These are phyloP conservation scores for Drosophila rubida DNA, from an alignment of 2,888 invertebrate species.

Conservation along the genomic window DNA sequence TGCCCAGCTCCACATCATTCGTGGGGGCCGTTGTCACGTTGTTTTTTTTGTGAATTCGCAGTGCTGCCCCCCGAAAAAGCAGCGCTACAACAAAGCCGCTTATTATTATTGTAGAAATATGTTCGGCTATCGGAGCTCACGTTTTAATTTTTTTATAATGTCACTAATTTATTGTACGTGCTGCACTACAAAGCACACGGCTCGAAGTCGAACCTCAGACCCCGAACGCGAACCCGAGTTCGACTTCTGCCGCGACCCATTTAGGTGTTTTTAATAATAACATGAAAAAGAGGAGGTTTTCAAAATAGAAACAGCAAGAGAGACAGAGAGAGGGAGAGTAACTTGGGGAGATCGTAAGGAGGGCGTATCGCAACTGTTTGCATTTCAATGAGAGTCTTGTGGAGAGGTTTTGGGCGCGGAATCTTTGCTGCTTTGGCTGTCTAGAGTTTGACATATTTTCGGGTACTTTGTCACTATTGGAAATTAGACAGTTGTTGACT, in stretches of 20 bases:
- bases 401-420: slow-evolving; percentile 11
- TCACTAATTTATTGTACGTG: slow-evolving; percentile 78
- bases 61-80: slow-evolving; percentile 23
- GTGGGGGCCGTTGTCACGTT: slow-evolving; percentile 58
- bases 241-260: slow-evolving; percentile 64
- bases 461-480: slow-evolving; percentile 54
- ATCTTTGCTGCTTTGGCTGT: slow-evolving; percentile 1
- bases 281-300: slow-evolving; percentile 36
- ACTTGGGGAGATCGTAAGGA: background rate
- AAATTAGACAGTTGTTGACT: slow-evolving; percentile 51
- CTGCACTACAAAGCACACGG: slow-evolving; percentile 71
- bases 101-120: slow-evolving; percentile 67
- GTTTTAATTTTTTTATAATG: slow-evolving; percentile 78
- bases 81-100: slow-evolving; percentile 43
- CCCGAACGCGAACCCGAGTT: slow-evolving; percentile 13
- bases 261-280: slow-evolving; percentile 77
- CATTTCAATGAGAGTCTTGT: slow-evolving; percentile 62
- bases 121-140: slow-evolving; percentile 63
- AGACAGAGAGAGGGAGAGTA: background rate
- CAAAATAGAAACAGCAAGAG: background rate
- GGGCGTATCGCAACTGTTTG: slow-evolving; percentile 53
- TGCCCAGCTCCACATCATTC: slow-evolving; percentile 9
- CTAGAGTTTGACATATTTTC: slow-evolving; percentile 17
- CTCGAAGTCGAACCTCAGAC: slow-evolving; percentile 7
- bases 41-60: slow-evolving; percentile 70